phyloP scores from a whole-genome alignment of 2,888 invertebrate species.

The Drosophila limbata region DNA sequence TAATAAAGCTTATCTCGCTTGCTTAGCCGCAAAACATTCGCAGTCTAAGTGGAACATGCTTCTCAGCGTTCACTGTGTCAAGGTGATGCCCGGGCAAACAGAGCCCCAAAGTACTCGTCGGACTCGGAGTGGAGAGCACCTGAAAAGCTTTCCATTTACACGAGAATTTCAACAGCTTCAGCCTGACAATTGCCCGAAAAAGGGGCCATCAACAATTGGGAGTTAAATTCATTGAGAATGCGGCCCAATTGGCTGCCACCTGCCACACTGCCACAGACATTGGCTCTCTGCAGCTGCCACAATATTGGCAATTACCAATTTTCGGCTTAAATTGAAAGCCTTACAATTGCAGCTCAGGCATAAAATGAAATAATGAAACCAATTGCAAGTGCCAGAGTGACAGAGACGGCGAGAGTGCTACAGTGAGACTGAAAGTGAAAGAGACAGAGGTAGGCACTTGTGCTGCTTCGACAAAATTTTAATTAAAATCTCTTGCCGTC shows the following conservation, averaged over 20 bases:
- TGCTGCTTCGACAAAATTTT: conserved; percentile 73
- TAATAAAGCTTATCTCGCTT: conserved; percentile 75
- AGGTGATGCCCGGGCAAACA: conserved; percentile 39
- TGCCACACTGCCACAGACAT: conserved; percentile 17
- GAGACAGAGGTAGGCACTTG: conserved; percentile 37
- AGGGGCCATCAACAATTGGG: conserved; percentile 27
- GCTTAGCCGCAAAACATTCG: conserved; percentile 30
- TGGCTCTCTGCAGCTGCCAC: conserved; percentile 45
- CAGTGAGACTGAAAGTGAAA: neutral
- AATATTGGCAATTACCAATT: conserved; percentile 72
- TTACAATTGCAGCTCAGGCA: conserved; percentile 73
- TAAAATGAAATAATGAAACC: conserved; percentile 73
- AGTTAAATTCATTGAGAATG: conserved; percentile 28
- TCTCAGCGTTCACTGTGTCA: conserved; percentile 58
- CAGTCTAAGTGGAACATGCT: conserved; percentile 38
- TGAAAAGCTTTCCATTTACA: conserved; percentile 21
- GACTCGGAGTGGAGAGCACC: neutral
- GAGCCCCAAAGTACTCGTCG: neutral
- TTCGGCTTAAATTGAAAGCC: conserved; percentile 78
- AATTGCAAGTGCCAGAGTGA: conserved; percentile 44
- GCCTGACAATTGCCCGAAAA: neutral
- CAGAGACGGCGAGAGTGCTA: neutral
- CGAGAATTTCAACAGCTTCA: conserved; percentile 4
- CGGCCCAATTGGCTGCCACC: conserved; percentile 25
- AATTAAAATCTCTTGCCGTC: conserved; percentile 69